phyloP scores from a whole-genome alignment of 2,888 invertebrate species.

The Microdon myrmicae region DNA sequence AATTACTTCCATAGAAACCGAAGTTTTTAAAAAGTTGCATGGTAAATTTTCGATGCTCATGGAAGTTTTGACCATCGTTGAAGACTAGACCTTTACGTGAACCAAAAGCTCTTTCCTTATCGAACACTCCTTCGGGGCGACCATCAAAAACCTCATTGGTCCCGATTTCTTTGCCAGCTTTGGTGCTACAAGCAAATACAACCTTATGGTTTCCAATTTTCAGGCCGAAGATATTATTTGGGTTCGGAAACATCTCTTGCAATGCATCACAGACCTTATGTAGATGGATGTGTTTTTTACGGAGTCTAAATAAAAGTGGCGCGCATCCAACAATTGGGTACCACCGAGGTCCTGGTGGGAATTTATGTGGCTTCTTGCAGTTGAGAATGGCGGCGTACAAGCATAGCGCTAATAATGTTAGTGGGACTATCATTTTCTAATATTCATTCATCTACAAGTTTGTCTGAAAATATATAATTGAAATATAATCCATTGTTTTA shows the following conservation, averaged over 20 bases:
- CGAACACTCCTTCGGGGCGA: conserved; percentile 80
- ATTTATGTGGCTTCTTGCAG: conserved; percentile 78
- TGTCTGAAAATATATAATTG: no score
- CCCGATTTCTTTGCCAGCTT: conserved; percentile 79
- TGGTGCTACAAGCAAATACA: conserved; percentile 76
- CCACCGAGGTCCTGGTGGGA: conserved; percentile 85
- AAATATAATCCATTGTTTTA: no score
- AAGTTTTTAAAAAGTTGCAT: conserved; percentile 81
- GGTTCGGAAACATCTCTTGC: conserved; percentile 70
- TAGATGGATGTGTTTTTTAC: conserved; percentile 76
- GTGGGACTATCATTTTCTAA: no score
- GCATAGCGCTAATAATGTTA: conserved; percentile 70
- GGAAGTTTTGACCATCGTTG: conserved; percentile 76
- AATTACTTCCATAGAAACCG: conserved; percentile 81
- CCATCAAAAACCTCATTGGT: conserved; percentile 81
- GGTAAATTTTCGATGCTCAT: conserved; percentile 80
- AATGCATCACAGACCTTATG: conserved; percentile 75
- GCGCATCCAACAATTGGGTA: conserved; percentile 81
- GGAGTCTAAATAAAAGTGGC: conserved; percentile 72
- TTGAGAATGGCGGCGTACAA: conserved; percentile 74
- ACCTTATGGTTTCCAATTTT: conserved; percentile 81
- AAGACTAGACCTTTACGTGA: conserved; percentile 77
- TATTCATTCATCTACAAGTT: conserved; percentile 68
- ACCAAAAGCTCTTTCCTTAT: conserved; percentile 80
- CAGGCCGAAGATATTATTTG: conserved; percentile 73